Conservation (phyloP, 2,113 vertebrate genomes). For the Oncorhynchus masou region DNA sequence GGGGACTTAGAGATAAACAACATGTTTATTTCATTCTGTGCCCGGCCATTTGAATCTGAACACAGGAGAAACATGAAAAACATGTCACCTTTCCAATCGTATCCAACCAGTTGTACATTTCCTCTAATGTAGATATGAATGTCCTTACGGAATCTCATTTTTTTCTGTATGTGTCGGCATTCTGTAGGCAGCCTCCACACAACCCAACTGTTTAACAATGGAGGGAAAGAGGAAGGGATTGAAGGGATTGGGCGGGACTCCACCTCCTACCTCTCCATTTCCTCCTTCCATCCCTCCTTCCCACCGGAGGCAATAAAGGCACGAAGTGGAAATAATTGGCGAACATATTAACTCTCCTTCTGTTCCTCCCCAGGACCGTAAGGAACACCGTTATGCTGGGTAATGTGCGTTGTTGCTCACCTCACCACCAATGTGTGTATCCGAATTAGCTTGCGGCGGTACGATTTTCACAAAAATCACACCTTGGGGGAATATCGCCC, state of each 20-base stretch:
- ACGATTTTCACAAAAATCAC: constrained; percentile 75
- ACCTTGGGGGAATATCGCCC: constrained; percentile 89
- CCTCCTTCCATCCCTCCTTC: constrained; percentile 53
- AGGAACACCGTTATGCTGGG: constrained; percentile 65
- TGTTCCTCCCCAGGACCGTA: constrained; percentile 85
- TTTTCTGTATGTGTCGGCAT: constrained; percentile 39
- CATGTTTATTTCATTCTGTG: too few species aligned
- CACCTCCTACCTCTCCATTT: constrained; percentile 49
- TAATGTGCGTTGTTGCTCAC: constrained; percentile 85
- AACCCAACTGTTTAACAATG: constrained; percentile 29
- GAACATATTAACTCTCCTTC: constrained; percentile 91
- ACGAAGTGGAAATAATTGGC: constrained; percentile 90
- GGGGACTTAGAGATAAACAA: not conserved
- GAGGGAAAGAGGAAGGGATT: not conserved
- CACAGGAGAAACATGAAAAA: not conserved
- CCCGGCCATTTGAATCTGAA: not conserved
- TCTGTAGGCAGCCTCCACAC: constrained; percentile 29
- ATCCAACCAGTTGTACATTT: constrained; percentile 28
- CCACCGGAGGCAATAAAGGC: constrained; percentile 84
- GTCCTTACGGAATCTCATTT: constrained; percentile 28
- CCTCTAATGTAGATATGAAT: constrained; percentile 35
- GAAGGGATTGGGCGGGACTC: constrained; percentile 35
- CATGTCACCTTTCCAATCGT: not conserved
- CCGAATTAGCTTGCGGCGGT: constrained; percentile 93
- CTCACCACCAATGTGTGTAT: constrained; percentile 81